Base-by-base conservation (phyloP, 2,888 invertebrate species). In the Pseudococcus viburni region DNA sequence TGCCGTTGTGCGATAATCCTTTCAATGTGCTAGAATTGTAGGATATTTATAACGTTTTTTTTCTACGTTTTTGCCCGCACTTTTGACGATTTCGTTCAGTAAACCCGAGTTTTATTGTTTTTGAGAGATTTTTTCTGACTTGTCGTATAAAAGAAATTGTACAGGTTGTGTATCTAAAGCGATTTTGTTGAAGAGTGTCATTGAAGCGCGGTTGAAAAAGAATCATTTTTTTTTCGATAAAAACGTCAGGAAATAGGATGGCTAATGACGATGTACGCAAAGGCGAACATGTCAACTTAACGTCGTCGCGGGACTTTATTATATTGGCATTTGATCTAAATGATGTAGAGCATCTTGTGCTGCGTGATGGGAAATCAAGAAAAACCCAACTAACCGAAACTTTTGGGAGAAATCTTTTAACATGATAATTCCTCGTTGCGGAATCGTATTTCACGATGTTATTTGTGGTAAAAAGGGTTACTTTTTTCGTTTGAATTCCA, bases 401-500 rank as follows among this genome's bases (percentile, higher is more conserved):
- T 55, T n/a, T 8, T 6, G 42, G 42, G 17, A 55, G 55, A n/a
- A 55, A 55, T 15, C 15, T n/a, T 55, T n/a, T n/a, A 55, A n/a
- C 55, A n/a, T n/a, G n/a, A n/a, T 55, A 55, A 55, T 17, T 55
- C 55, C 3, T 55, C 55, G 15, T 55, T 55, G n/a, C n/a, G 55
- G 7, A 55, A 17, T 55, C n/a, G n/a, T 55, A 17, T 55, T 55
- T 55, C n/a, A 9, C 55, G 15, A 55, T n/a, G 15, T n/a, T 55
- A n/a, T n/a, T 15, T n/a, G 55, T n/a, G 42, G 42, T 55, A 55
- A 55, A 55, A n/a, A n/a, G n/a, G 7, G 55, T n/a, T 55, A 55
- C 55, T 55, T 55, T 55, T 55, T 55, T 55, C 48, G 55, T 55
- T 55, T n/a, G n/a, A 55, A 55, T 55, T 55, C n/a, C 17, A n/a